These are phyloP conservation scores for Pachyuromys duprasi DNA, from an alignment of 2,797 vertebrate species.

Conservation along the genomic window DNA sequence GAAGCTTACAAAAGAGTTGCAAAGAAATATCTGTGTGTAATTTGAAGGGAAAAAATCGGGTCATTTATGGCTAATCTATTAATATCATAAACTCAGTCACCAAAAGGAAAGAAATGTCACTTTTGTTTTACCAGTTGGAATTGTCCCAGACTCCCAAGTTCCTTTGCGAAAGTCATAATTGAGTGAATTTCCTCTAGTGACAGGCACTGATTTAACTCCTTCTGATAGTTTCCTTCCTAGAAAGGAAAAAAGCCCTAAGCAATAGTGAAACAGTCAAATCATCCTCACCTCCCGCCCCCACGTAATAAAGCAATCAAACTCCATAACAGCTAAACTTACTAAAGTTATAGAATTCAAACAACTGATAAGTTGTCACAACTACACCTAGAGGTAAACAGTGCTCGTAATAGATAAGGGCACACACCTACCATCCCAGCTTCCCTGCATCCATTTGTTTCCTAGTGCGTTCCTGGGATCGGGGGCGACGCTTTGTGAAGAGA, in stretches of 20 bases:
- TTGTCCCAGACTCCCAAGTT: constrained; percentile 89
- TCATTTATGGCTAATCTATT: constrained; percentile 54
- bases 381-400: too few relatives aligned
- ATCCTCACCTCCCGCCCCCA: background rate
- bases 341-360: background rate
- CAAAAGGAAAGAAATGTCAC: constrained; percentile 51
- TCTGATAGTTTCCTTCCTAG: constrained; percentile 88
- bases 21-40: constrained; percentile 63
- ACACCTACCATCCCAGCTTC: background rate
- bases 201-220: constrained; percentile 87
- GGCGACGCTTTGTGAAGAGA: background rate
- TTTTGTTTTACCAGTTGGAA: constrained; percentile 93
- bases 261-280: background rate
- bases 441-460: background rate
- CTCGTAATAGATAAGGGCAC: too few relatives aligned
- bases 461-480: background rate
- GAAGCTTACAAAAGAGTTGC: constrained; percentile 56
- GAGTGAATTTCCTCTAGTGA: constrained; percentile 89
- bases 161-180: constrained; percentile 90
- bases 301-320: constrained; percentile 1
- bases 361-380: background rate
- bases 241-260: constrained; percentile 40
- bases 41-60: constrained; percentile 44
- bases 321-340: background rate
- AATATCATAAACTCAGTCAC: constrained; percentile 34